Evolutionary conservation across 2,888 invertebrate genomes (phyloP).

Genomic region (Xanthostigma xanthostigma): DNA sequence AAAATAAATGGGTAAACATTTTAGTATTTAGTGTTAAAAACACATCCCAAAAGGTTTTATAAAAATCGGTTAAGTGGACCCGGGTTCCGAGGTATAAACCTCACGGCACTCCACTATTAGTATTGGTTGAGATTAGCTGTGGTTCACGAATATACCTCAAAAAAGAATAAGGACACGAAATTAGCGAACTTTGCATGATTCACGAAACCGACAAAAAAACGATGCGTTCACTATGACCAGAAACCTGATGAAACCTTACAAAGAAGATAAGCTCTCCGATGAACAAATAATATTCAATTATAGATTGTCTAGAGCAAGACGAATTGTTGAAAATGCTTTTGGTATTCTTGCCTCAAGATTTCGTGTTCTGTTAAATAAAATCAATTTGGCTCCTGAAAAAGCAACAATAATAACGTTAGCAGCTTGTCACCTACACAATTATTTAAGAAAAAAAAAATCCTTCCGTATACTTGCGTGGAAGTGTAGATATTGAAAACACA

Average conservation of each 20-base stretch:
- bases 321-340: constrained; percentile 1
- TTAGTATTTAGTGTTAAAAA: too few species aligned
- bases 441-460: background rate
- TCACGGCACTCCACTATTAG: too few species aligned
- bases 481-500: background rate
- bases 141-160: too few species aligned
- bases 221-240: background rate
- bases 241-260: constrained; percentile 1
- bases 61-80: too few species aligned
- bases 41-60: too few species aligned
- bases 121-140: too few species aligned
- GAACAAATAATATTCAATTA: constrained; percentile 1
- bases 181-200: too few species aligned
- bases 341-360: background rate
- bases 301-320: background rate
- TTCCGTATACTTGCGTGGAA: background rate
- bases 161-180: too few species aligned
- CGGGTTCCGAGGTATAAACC: too few species aligned
- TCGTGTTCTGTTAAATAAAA: background rate
- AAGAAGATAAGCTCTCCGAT: background rate
- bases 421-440: background rate
- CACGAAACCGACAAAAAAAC: too few species aligned
- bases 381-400: background rate
- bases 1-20: too few species aligned
- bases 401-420: background rate